Conservation (phyloP, 2,113 vertebrate genomes). For the Xenus cinereus region DNA sequence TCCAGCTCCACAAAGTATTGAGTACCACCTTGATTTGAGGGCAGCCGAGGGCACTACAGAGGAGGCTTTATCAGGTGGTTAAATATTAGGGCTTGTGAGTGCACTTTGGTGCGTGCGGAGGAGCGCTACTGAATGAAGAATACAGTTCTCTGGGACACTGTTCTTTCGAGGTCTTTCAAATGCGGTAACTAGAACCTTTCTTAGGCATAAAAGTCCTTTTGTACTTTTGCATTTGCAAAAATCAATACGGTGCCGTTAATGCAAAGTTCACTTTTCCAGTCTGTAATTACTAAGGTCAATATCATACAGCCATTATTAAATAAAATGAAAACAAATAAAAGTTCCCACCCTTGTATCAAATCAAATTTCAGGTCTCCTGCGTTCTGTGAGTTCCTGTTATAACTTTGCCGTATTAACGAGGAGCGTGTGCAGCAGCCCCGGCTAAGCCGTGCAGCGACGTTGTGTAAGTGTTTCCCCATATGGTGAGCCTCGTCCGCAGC, state of each 20-base stretch:
- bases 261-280: not conserved
- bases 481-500: not conserved
- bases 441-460: not conserved
- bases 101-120: not conserved
- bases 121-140: not conserved
- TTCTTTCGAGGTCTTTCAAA: not conserved
- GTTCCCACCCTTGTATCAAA: slow-evolving; percentile 6
- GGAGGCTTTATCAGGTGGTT: slow-evolving; percentile 1
- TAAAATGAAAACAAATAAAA: not conserved
- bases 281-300: slow-evolving; percentile 40
- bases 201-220: slow-evolving; percentile 33
- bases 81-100: not conserved
- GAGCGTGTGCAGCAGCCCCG: not conserved
- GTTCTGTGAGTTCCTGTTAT: not conserved
- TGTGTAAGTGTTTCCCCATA: slow-evolving; percentile 19
- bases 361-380: not conserved
- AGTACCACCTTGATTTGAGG: not conserved
- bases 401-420: not conserved
- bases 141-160: slow-evolving; percentile 7
- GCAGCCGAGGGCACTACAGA: not conserved
- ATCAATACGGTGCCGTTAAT: slow-evolving; percentile 5
- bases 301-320: slow-evolving; percentile 21
- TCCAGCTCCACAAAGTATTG: not conserved
- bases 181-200: slow-evolving; percentile 15
- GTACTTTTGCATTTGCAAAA: slow-evolving; percentile 14